Evolutionary conservation across 1,140 invertebrate genomes (phyloP).

Genomic region (Forficula auricularia): DNA sequence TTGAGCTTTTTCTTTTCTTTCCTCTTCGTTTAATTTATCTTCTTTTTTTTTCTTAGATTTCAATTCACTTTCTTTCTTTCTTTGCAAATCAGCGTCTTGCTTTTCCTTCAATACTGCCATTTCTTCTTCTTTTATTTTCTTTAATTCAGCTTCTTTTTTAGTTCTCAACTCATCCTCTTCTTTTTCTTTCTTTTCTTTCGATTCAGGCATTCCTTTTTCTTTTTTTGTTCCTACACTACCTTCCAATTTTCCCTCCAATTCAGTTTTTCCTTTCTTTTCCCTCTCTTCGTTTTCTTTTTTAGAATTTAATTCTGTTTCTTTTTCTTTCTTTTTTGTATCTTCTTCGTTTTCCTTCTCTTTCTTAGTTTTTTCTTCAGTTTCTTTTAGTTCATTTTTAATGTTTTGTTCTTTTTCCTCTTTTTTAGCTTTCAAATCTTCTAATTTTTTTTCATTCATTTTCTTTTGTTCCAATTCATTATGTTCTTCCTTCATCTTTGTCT

Average conservation of each 20-base stretch:
- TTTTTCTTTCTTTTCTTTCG: conserved; percentile 6
- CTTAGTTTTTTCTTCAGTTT: conserved; percentile 4
- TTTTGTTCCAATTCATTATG: conserved; percentile 11
- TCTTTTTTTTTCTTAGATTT: conserved; percentile 13
- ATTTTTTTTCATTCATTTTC: conserved; percentile 2
- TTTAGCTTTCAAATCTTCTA: conserved; percentile 8
- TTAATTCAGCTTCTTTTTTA: conserved; percentile 7
- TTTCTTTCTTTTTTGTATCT: conserved; percentile 11
- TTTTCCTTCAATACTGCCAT: conserved; percentile 1
- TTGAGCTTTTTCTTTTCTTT: conserved; percentile 14
- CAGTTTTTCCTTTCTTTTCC: conserved; percentile 12
- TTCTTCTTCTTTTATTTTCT: conserved; percentile 6
- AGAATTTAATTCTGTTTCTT: conserved; percentile 7
- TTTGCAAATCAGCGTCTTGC: conserved; percentile 4
- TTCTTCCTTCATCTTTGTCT: conserved; percentile 15
- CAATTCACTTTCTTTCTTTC: conserved; percentile 15
- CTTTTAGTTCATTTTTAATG: conserved; percentile 6
- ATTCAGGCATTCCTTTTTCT: neutral
- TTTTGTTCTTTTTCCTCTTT: conserved; percentile 8
- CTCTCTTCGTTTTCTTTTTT: conserved; percentile 13
- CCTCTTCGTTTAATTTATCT: conserved; percentile 16
- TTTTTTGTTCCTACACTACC: conserved; percentile 10
- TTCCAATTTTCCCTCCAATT: conserved; percentile 9
- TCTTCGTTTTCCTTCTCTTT: conserved; percentile 9
- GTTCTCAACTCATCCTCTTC: conserved; percentile 11